phyloP scores from a whole-genome alignment of 2,888 invertebrate genomes.

The Eupithecia inturbata region DNA sequence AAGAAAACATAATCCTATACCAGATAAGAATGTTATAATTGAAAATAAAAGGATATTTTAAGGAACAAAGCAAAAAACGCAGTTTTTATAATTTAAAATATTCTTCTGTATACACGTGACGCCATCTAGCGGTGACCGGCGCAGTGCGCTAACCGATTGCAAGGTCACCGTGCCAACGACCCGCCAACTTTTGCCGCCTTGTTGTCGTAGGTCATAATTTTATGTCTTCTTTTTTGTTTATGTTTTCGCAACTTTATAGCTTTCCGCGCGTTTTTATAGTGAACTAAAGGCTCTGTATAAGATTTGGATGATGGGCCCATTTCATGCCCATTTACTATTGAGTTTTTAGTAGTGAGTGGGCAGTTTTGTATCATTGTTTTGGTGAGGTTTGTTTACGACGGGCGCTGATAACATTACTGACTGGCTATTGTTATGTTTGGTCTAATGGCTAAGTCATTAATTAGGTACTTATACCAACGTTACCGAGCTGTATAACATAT shows the following conservation, averaged over 20 bases:
- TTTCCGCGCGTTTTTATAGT: slow-evolving; percentile 67
- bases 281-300: slow-evolving; percentile 19
- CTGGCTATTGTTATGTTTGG: not conserved
- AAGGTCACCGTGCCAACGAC: slow-evolving; percentile 83
- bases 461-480: not conserved
- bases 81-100: not conserved
- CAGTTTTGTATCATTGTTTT: slow-evolving; percentile 16
- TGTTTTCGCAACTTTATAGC: slow-evolving; percentile 82
- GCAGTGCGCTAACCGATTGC: slow-evolving; percentile 60
- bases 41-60: not conserved
- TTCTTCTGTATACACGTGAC: slow-evolving; percentile 45
- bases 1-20: not conserved
- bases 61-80: not conserved
- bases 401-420: not conserved
- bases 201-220: slow-evolving; percentile 85
- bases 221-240: slow-evolving; percentile 85
- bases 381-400: slow-evolving; percentile 8
- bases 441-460: not conserved
- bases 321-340: not conserved
- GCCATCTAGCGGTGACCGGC: slow-evolving; percentile 73
- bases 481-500: not conserved
- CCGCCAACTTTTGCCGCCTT: slow-evolving; percentile 83
- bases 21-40: not conserved
- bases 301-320: slow-evolving; percentile 14
- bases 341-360: slow-evolving; percentile 9